Evolutionary conservation across 53 echinoderm and acorn worm genomes (phyloP).

Genomic region (Luidia sarsii): DNA sequence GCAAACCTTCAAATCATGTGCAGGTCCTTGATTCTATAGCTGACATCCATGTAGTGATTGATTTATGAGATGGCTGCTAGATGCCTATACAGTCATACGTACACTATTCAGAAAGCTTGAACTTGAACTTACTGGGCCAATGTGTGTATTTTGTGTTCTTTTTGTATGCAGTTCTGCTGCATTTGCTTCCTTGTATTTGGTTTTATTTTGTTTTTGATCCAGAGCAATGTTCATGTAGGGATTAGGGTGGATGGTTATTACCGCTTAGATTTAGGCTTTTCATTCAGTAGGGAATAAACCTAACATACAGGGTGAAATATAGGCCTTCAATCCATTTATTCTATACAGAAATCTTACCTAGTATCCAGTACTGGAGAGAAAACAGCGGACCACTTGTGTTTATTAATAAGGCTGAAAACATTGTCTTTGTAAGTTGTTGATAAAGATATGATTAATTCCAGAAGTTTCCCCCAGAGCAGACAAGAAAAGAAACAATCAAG

Average conservation of each 20-base stretch:
- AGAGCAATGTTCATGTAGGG: neutral
- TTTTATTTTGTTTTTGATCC: neutral
- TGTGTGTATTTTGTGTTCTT: too few species aligned
- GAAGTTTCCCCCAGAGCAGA: neutral
- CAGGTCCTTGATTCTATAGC: too few species aligned
- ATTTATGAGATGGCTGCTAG: too few species aligned
- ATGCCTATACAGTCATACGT: too few species aligned
- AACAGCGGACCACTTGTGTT: neutral
- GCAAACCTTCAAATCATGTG: too few species aligned
- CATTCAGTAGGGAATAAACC: neutral
- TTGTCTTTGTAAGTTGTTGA: neutral
- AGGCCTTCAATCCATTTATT: neutral
- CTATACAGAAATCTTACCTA: neutral
- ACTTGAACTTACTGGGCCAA: too few species aligned
- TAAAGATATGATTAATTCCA: too few species aligned
- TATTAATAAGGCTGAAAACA: constrained; percentile 2
- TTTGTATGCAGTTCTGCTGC: neutral
- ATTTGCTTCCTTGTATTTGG: neutral
- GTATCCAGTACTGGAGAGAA: constrained; percentile 24
- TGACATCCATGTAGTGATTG: too few species aligned
- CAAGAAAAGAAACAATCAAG: neutral
- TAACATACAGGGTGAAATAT: constrained; percentile 17
- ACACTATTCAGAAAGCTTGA: too few species aligned
- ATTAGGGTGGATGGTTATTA: neutral
- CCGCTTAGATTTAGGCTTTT: too few species aligned